A percentile compares a stretch with the other conserved stretches of the same genome.
phyloP scores from a whole-genome alignment of 2,113 vertebrate species.

The Tachycineta bicolor region DNA sequence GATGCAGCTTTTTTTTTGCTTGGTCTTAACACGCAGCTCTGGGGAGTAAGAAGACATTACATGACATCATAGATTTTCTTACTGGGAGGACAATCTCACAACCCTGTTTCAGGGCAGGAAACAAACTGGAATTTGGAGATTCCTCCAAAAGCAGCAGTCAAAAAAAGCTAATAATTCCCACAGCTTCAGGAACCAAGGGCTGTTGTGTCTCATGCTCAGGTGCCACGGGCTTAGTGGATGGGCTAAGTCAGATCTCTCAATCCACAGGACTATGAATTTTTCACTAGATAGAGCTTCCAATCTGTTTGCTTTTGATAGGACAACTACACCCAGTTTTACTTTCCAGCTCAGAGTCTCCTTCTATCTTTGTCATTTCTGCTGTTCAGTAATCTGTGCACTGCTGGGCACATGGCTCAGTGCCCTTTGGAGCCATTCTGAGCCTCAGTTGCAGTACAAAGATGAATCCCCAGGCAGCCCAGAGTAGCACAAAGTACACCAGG shows the following conservation, averaged over 20 bases:
- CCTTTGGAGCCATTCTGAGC: not conserved
- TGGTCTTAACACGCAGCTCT: not conserved
- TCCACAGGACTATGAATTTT: not conserved
- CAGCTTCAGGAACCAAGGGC: not conserved
- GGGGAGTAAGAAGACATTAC: not conserved
- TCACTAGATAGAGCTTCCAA: not conserved
- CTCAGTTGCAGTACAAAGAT: not conserved
- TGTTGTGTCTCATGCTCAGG: not conserved
- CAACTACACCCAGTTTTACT: not conserved
- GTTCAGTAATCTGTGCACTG: not conserved
- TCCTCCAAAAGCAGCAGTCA: not conserved
- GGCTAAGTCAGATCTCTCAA: not conserved
- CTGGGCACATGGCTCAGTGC: not conserved
- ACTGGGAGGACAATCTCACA: not conserved
- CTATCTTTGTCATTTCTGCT: not conserved
- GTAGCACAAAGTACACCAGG: not conserved
- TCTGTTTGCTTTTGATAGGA: not conserved
- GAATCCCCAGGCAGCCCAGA: not conserved
- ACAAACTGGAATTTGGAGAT: not conserved
- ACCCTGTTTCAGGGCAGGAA: not conserved
- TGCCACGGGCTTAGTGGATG: not conserved
- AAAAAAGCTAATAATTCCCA: not conserved
- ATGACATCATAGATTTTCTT: not conserved
- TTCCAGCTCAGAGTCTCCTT: not conserved
- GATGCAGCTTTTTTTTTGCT: not conserved